Base-by-base conservation (phyloP, 2,113 vertebrate genomes). In the Mandrillus leucophaeus region DNA sequence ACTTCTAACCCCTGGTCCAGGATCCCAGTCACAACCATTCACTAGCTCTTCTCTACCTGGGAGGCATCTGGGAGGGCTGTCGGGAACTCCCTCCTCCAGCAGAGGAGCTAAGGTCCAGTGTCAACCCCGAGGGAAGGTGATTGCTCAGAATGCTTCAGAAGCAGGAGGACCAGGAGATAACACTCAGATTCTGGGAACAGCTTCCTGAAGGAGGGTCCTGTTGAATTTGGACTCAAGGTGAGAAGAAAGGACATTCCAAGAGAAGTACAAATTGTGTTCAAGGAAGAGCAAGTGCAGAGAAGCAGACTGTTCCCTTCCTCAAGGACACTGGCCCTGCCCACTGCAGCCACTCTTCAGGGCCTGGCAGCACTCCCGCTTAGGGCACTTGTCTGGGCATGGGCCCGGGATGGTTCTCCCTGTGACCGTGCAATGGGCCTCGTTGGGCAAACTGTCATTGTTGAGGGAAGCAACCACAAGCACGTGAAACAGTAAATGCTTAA, bases 191-290 rank as follows among this genome's bases (percentile, higher is more conserved):
- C 23, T 4, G 0, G 68, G 66, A n/a, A 70, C 48, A n/a, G 73
- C 52, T 75, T 94, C 76, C 81, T 57, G 38, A n/a, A 79, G 43
- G 55, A 95, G 40, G 43, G 27, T 7, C 57, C 78, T 79, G 35
- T 27, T 59, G 50, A 50, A 25, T 40, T 17, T 45, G n/a, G 87
- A 82, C 32, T 93, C 82, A n/a, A 52, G 35, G 27, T 35, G 10
- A 40, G n/a, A 88, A 94, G 93, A 90, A 92, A 73, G 55, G 57
- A 27, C 32, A 11, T 16, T 72, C 88, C 2, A 1, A 40, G 86
- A 73, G 75, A 81, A 73, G 18, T 18, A 9, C 23, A 18, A 1
- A 18, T 4, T n/a, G 17, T 7, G 40, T 35, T 50, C 59, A 1
- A 78, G 45, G 70, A 38, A 18, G 0, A 2, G 12, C 35, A 10